These are phyloP conservation scores for Acanthosepion pharaonis DNA, from an alignment of 2,888 invertebrate genomes.

Conservation along the genomic window DNA sequence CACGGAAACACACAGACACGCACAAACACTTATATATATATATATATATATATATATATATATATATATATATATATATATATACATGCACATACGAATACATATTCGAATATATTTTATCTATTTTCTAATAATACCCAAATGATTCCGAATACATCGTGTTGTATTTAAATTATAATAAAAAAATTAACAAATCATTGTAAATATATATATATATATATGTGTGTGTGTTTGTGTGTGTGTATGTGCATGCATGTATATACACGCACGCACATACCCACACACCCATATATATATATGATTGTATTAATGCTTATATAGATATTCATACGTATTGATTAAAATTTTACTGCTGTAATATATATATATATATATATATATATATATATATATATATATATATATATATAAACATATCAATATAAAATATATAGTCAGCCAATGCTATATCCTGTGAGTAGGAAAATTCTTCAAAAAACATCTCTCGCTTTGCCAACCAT, in stretches of 20 bases:
- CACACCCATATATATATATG: not conserved
- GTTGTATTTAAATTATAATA: too few relatives aligned
- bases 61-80: not conserved
- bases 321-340: not conserved
- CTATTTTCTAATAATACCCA: too few relatives aligned
- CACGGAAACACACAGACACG: not conserved
- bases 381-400: not conserved
- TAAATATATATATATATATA: not conserved
- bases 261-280: not conserved
- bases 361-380: not conserved
- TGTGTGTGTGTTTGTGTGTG: not conserved
- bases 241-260: not conserved
- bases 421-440: too few relatives aligned
- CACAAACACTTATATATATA: not conserved
- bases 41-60: slow-evolving; percentile 33
- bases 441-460: too few relatives aligned
- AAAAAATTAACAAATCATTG: too few relatives aligned
- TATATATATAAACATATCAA: too few relatives aligned
- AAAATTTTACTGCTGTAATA: not conserved
- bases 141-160: too few relatives aligned
- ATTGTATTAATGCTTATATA: not conserved
- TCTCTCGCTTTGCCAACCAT: too few relatives aligned
- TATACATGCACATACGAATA: not conserved
- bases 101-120: too few relatives aligned
- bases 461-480: too few relatives aligned